These are phyloP conservation scores for Pinna nobilis DNA, from an alignment of 1,140 invertebrate genomes.

Conservation along the genomic window DNA sequence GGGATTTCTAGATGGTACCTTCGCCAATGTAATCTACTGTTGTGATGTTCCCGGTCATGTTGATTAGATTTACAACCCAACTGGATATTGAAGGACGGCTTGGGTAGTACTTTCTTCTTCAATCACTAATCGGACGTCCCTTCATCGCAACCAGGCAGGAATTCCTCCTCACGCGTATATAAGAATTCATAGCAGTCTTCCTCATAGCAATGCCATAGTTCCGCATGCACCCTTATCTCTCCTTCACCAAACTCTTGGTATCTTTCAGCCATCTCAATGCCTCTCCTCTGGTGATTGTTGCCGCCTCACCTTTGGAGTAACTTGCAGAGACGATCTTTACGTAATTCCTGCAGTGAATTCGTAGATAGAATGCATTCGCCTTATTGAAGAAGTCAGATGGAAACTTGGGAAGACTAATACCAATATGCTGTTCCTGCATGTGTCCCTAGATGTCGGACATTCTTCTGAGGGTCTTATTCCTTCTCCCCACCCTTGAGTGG, in stretches of 20 bases:
- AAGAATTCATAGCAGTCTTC: not conserved
- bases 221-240: not conserved
- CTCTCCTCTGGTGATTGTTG: not conserved
- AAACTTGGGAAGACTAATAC: not conserved
- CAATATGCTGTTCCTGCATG: not conserved
- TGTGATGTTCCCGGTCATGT: too few species aligned
- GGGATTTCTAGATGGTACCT: too few species aligned
- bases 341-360: not conserved
- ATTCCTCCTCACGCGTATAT: not conserved
- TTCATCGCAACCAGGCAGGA: not conserved
- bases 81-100: not conserved
- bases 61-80: not conserved
- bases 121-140: not conserved
- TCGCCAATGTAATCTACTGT: too few species aligned
- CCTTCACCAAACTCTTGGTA: not conserved
- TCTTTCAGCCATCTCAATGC: not conserved
- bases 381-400: not conserved
- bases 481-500: not conserved
- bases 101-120: not conserved
- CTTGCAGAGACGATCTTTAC: not conserved
- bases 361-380: not conserved
- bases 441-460: not conserved
- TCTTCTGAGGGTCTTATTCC: not conserved
- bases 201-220: not conserved
- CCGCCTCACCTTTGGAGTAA: not conserved